These are phyloP conservation scores for Leptodactylus fuscus DNA, from an alignment of 2,113 vertebrate species.

Conservation along the genomic window DNA sequence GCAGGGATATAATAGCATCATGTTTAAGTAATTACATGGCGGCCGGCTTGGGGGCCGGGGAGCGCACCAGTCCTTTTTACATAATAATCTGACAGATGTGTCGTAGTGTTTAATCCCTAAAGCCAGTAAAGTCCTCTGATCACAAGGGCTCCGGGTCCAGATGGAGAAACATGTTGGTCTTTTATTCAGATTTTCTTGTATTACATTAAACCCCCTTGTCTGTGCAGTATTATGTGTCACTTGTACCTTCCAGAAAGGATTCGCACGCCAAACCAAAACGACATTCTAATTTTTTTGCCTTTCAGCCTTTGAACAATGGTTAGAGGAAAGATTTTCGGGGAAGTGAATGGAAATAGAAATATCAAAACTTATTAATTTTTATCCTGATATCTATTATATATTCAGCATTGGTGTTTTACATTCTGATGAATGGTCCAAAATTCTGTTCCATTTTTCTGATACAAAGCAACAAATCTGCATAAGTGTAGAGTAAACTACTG, in stretches of 20 bases:
- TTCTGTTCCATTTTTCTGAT: not conserved
- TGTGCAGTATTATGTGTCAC: constrained; percentile 65
- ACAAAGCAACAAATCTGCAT: not conserved
- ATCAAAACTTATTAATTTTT: not conserved
- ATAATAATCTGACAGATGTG: constrained; percentile 85
- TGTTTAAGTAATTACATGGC: constrained; percentile 66
- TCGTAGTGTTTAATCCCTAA: constrained; percentile 81
- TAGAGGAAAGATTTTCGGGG: not conserved
- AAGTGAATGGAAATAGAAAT: not conserved
- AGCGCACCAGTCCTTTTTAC: constrained; percentile 75
- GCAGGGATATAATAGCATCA: constrained; percentile 64
- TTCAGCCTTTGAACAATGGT: not conserved
- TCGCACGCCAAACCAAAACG: constrained; percentile 56
- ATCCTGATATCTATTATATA: not conserved
- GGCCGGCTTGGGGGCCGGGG: constrained; percentile 69
- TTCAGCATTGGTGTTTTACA: too few species aligned
- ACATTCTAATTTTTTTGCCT: constrained; percentile 13
- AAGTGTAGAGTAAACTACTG: too few species aligned
- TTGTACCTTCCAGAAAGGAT: constrained; percentile 67
- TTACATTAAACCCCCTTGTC: constrained; percentile 65
- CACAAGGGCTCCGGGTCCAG: constrained; percentile 78
- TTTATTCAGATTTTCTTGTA: constrained; percentile 73
- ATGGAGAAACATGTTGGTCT: constrained; percentile 79
- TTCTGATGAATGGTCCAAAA: too few species aligned
- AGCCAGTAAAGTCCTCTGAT: constrained; percentile 81